Evolutionary conservation across 2,888 invertebrate genomes (phyloP), one percentile per base, ranked within the genome.

Genomic region (Callosobruchus maculatus): DNA sequence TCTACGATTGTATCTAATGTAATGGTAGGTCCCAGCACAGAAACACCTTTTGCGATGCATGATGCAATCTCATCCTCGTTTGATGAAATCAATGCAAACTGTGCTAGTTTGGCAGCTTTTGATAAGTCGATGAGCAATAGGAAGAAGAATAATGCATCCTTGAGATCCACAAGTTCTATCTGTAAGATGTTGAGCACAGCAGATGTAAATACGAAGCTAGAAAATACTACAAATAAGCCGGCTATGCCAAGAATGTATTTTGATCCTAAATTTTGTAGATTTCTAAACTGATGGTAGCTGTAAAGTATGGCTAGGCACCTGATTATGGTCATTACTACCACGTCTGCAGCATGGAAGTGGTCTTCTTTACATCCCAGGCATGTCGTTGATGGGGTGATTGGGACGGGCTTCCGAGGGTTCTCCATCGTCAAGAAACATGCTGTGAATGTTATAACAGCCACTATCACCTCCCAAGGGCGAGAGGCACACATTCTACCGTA

Each of bases 391-490:
- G 77, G 81, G 75, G 78, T 78, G 22, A 80, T 79, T 81, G 83
- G 77, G 80, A 84, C 71, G 87, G 89, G 75, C 20, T 77, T 71
- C 70, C 78, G 80, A n/a, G 80, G 80, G 73, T 82, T 81, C 67
- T 95, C 95, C 79, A 93, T 91, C 82, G 93, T 94, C 79, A 93
- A 89, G 84, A 95, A 92, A 87, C 94, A 93, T 30, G 94, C 93
- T 20, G 95, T 92, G 71, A 95, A 86, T 26, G 95, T 95, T 74
- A 95, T 87, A 9, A 94, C 92, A 68, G 94, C 93, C 69, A 97
- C 95, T 79, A 97, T 97, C 78, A 97, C 96, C 88, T 97, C 97
- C 93, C 97, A 95, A 73, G 97, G 97, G 88, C 96, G 95, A 67
- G 93, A 92, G 77, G 97, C 96, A 88, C 97, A 97, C 86, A 97